These are phyloP conservation scores for Rosalia funebris DNA, from an alignment of 2,888 invertebrate species.

Conservation along the genomic window DNA sequence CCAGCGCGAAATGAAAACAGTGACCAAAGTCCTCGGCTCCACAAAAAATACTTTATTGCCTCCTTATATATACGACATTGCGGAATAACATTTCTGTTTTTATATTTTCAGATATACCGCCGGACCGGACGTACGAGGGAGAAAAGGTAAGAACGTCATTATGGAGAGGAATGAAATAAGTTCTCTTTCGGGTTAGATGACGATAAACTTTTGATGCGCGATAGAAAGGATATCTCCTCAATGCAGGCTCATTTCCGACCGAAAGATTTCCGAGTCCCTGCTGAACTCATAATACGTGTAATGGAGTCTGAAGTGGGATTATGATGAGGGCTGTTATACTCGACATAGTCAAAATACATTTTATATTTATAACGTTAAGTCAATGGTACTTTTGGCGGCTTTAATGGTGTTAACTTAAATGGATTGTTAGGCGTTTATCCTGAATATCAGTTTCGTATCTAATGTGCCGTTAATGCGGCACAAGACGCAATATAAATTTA, in stretches of 20 bases:
- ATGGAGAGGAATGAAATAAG: constrained; percentile 30
- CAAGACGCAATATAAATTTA: too few species aligned
- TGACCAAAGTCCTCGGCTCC: background rate
- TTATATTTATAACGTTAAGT: too few species aligned
- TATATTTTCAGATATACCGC: constrained; percentile 32
- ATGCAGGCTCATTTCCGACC: constrained; percentile 25
- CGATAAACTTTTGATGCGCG: constrained; percentile 33
- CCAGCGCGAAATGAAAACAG: too few species aligned
- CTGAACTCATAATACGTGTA: too few species aligned
- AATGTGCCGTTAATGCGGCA: too few species aligned
- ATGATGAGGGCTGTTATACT: too few species aligned
- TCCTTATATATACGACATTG: constrained; percentile 1
- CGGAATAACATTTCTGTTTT: constrained; percentile 30
- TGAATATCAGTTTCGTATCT: too few species aligned
- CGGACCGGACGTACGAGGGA: constrained; percentile 24
- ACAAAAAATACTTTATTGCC: constrained; percentile 15
- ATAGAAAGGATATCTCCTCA: constrained; percentile 31
- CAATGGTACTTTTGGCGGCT: too few species aligned
- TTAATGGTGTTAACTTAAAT: too few species aligned
- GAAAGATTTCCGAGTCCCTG: constrained; percentile 20
- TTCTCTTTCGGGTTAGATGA: constrained; percentile 27
- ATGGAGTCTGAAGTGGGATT: too few species aligned
- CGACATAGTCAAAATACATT: too few species aligned
- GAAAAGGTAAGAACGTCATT: constrained; percentile 28
- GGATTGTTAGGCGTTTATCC: too few species aligned